Conservation (phyloP, 2,113 vertebrate genomes). For the Dolichallabes microphthalmus region DNA sequence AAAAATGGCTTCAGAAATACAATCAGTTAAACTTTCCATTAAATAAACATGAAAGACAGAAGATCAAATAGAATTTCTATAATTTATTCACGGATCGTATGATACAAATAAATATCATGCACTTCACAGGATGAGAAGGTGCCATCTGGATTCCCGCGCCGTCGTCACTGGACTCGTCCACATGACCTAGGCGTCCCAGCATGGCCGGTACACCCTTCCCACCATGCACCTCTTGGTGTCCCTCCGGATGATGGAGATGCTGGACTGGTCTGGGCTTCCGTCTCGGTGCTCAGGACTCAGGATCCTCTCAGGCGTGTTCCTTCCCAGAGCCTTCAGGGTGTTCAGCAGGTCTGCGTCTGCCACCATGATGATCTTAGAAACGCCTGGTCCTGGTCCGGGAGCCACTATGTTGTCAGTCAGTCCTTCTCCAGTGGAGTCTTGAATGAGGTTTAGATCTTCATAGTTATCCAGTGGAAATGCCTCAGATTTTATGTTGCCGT, state of each 20-base stretch:
- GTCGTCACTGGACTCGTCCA: background rate
- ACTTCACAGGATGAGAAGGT: slow-evolving; percentile 6
- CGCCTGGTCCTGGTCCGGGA: slow-evolving; percentile 32
- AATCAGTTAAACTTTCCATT: background rate
- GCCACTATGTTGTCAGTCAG: slow-evolving; percentile 36
- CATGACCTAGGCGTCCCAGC: slow-evolving; percentile 71
- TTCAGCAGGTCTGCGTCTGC: slow-evolving; percentile 63
- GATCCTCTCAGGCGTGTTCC: slow-evolving; percentile 54
- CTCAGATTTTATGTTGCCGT: slow-evolving; percentile 46
- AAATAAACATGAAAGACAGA: slow-evolving; percentile 4
- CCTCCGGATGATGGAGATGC: slow-evolving; percentile 67
- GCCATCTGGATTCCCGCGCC: background rate
- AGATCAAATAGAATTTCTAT: slow-evolving; percentile 17
- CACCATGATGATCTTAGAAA: slow-evolving; percentile 63
- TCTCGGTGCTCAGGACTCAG: slow-evolving; percentile 58
- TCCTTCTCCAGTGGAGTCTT: slow-evolving; percentile 61
- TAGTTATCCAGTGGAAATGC: slow-evolving; percentile 56
- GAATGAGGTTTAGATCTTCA: slow-evolving; percentile 62
- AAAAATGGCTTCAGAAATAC: background rate
- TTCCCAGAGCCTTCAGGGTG: slow-evolving; percentile 58
- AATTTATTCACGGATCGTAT: slow-evolving; percentile 34
- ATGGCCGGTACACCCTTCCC: slow-evolving; percentile 77
- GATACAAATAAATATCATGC: slow-evolving; percentile 29
- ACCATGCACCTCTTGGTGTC: slow-evolving; percentile 80
- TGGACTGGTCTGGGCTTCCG: slow-evolving; percentile 47